A percentile compares a stretch with the other conserved stretches of the same genome.
These are phyloP conservation scores for Xestia rhomboidea DNA, from an alignment of 2,888 invertebrate species.

Conservation along the genomic window DNA sequence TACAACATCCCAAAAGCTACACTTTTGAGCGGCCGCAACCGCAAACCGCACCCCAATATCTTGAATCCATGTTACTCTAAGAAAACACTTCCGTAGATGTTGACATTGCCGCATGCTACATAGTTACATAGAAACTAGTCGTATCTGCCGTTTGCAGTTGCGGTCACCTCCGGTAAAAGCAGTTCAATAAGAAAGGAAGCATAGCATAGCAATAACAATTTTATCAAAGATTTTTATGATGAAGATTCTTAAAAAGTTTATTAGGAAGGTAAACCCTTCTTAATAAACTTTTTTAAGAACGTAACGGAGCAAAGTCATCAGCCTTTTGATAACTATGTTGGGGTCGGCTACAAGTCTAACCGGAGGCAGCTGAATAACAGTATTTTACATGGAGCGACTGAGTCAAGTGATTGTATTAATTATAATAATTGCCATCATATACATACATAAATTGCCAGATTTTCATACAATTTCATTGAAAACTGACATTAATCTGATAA, in stretches of 20 bases:
- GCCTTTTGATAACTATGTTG: background rate
- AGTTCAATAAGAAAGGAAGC: no score
- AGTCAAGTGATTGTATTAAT: background rate
- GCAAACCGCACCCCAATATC: background rate
- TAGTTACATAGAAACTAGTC: background rate
- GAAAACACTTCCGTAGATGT: background rate
- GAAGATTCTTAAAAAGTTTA: background rate
- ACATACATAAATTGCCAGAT: background rate
- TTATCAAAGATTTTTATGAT: background rate
- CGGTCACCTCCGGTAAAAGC: background rate
- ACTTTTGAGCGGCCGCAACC: background rate
- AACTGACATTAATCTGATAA: slow-evolving; percentile 29
- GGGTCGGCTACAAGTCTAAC: background rate
- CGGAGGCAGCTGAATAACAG: background rate
- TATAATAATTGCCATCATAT: background rate
- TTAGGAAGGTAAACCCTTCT: no score
- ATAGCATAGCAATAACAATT: no score
- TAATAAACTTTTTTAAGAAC: no score
- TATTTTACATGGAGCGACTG: background rate
- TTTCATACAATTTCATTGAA: slow-evolving; percentile 1
- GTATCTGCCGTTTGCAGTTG: background rate
- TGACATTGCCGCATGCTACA: background rate
- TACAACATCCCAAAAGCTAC: background rate
- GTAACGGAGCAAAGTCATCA: background rate
- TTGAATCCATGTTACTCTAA: background rate